Conservation (phyloP, 1,140 invertebrate species). For the Anadara kagoshimensis region DNA sequence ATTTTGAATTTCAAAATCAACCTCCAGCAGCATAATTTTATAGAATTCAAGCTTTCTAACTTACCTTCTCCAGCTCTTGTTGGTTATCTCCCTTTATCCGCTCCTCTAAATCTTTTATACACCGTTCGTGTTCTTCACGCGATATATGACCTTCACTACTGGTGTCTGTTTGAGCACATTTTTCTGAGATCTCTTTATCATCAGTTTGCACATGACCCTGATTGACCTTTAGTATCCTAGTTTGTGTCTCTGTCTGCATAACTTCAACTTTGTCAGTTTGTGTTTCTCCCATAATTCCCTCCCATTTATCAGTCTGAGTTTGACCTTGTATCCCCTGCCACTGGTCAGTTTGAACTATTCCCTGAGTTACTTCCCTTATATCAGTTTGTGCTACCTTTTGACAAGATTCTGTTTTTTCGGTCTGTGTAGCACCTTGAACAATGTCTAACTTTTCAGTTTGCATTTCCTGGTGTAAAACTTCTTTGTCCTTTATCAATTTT, state of each 20-base stretch:
- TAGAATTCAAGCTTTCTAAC: too few species aligned
- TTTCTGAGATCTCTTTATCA: slow-evolving; percentile 7
- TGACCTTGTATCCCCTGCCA: slow-evolving; percentile 13
- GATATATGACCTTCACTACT: background rate
- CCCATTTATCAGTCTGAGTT: slow-evolving; percentile 14
- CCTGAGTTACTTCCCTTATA: slow-evolving; percentile 1
- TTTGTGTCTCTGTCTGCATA: slow-evolving; percentile 24
- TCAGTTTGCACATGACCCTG: slow-evolving; percentile 11
- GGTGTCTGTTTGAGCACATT: slow-evolving; percentile 4
- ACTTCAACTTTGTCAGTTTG: slow-evolving; percentile 18
- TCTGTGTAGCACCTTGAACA: slow-evolving; percentile 10
- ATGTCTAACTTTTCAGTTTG: slow-evolving; percentile 33
- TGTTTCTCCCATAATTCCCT: slow-evolving; percentile 11
- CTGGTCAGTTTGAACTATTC: slow-evolving; percentile 25
- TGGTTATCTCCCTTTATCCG: slow-evolving; percentile 19
- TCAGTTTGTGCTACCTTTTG: slow-evolving; percentile 34
- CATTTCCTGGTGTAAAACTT: slow-evolving; percentile 11
- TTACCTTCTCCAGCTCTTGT: background rate
- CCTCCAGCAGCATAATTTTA: too few species aligned
- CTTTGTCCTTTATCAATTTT: slow-evolving; percentile 26
- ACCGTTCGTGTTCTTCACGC: slow-evolving; percentile 5
- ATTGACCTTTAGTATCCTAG: background rate
- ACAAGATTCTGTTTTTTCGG: slow-evolving; percentile 24
- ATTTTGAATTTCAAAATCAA: too few species aligned
- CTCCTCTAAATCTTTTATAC: slow-evolving; percentile 1